phyloP scores from a whole-genome alignment of 2,888 invertebrate species.

The Stenolophus ochropezus region DNA sequence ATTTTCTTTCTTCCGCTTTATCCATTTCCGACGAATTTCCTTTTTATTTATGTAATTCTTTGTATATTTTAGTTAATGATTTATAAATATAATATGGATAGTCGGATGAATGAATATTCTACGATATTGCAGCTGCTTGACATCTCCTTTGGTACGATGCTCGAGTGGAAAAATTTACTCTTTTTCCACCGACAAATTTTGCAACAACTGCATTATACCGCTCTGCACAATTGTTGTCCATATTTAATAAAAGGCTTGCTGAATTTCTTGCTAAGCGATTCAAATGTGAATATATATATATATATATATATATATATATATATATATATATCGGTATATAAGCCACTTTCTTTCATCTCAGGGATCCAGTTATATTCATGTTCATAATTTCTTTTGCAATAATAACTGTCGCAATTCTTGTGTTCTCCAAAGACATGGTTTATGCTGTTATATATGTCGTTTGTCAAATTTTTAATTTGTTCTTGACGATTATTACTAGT shows the following conservation, averaged over 20 bases:
- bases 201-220: conserved; percentile 48
- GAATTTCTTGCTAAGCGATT: conserved; percentile 46
- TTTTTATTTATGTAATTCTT: conserved; percentile 23
- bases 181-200: neutral
- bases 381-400: conserved; percentile 9
- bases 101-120: conserved; percentile 1
- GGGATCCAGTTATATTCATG: conserved; percentile 45
- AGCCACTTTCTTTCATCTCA: conserved; percentile 51
- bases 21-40: neutral
- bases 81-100: conserved; percentile 23
- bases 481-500: neutral
- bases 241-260: conserved; percentile 47
- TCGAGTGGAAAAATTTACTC: conserved; percentile 43
- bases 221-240: no score
- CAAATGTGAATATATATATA: neutral
- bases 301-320: no score
- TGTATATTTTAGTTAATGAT: neutral
- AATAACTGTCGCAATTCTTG: neutral
- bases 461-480: no score
- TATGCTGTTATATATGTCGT: no score
- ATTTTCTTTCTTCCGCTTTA: neutral
- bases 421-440: conserved; percentile 55
- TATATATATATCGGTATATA: conserved; percentile 56
- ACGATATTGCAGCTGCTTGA: no score
- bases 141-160: no score